Evolutionary conservation across 2,888 invertebrate genomes (phyloP), one percentile per base, ranked within the genome.

Genomic region (Drosophila niveifrons): DNA sequence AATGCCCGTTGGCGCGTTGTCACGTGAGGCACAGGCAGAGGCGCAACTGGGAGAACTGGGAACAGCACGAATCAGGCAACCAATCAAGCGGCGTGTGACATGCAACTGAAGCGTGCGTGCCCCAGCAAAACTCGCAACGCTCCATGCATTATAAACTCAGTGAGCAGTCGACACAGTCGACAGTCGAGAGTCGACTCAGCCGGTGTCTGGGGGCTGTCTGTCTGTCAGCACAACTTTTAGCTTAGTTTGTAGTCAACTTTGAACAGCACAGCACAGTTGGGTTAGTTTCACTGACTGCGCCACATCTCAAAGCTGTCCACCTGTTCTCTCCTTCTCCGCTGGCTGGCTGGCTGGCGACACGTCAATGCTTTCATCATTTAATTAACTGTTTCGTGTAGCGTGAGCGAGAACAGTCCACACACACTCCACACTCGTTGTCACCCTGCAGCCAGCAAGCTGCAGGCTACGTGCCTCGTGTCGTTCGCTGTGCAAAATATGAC

Each of bases 301-400:
- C 44, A 15, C 72, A 51, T 39, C 48, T 44, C 50, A 29, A 48
- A 23, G 36, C 36, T 31, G 53, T 31, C 55, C 31, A 41, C 51
- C 41, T 11, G 41, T 10, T 41, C 29, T 23, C 23, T 43, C 10
- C 17, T 18, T 61, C 53, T 11, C 3, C n/a, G n/a, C 31, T 31
- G 31, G 9, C 10, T 31, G 4, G 36, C n/a, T 36, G 3, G 31
- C 68, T 72, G 78, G 80, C 63, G 86, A 86, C 83, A 83, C 89
- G 83, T 86, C 87, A 83, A 77, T 82, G 83, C 80, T 75, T 83
- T 88, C 83, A 90, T 88, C 90, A 87, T 87, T 90, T 87, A 90
- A 87, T 87, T 87, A 87, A 90, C 87, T 88, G 83, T 70, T 83
- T 75, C 82, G 78, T 82, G 67, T 61, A 63, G 69, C 75, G 62